Conservation (phyloP, 2,797 vertebrate species). For the Moxostoma hubbsi region DNA sequence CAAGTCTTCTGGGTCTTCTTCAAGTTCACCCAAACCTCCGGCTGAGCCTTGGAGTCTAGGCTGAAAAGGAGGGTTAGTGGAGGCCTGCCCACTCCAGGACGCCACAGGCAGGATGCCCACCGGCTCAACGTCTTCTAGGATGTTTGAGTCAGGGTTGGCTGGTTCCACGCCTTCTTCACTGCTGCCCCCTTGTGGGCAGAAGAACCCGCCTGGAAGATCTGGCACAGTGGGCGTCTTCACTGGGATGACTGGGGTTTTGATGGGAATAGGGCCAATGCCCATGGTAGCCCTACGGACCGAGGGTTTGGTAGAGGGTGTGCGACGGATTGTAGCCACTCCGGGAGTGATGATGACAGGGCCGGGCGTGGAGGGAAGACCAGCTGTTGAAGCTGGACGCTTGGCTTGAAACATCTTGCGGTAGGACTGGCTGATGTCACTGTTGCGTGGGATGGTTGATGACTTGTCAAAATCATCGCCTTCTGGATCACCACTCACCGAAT, state of each 20-base stretch:
- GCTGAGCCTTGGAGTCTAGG: slow-evolving; percentile 70
- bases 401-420: slow-evolving; percentile 97
- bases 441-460: slow-evolving; percentile 96
- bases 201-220: slow-evolving; percentile 71
- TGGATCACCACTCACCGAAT: slow-evolving; percentile 94
- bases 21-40: slow-evolving; percentile 64
- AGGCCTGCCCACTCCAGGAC: slow-evolving; percentile 90
- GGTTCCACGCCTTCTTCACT: slow-evolving; percentile 76
- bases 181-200: slow-evolving; percentile 72
- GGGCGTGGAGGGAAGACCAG: slow-evolving; percentile 87
- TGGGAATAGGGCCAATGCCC: slow-evolving; percentile 84
- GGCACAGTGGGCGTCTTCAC: slow-evolving; percentile 89
- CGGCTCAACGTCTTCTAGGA: slow-evolving; percentile 68
- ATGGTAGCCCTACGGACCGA: slow-evolving; percentile 76
- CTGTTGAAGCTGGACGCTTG: slow-evolving; percentile 96
- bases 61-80: slow-evolving; percentile 82
- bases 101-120: slow-evolving; percentile 70
- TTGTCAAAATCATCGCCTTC: slow-evolving; percentile 95
- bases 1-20: slow-evolving; percentile 74
- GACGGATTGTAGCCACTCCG: slow-evolving; percentile 86
- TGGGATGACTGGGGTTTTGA: slow-evolving; percentile 80
- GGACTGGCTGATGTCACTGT: slow-evolving; percentile 97
- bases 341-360: slow-evolving; percentile 85
- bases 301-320: slow-evolving; percentile 92
- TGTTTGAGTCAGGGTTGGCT: slow-evolving; percentile 72